Evolutionary conservation across 2,888 invertebrate genomes (phyloP), one percentile per base, ranked within the genome.

Genomic region (Thecophora atra): DNA sequence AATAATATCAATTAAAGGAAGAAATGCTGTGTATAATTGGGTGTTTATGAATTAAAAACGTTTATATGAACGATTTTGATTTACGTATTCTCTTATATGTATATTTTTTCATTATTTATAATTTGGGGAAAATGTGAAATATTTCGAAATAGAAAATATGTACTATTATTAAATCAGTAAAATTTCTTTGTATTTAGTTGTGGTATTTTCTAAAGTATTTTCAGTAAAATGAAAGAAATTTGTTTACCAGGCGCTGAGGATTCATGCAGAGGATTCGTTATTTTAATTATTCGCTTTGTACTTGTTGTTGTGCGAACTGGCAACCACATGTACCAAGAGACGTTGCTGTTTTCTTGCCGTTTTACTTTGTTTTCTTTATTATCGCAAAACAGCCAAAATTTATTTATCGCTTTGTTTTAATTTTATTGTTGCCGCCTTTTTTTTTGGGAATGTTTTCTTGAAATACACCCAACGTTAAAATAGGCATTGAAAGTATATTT

Each of bases 181-280:
- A 54, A 54, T 54, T n/a, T 21, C 21, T n/a, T 54, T 21, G 21
- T 54, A 8, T 54, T 54, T 54, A 6, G 19, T 51, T 51, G 17
- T 51, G 19, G 19, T 37, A 6, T 37, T 37, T 1, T 8, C 37
- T 6, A 37, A 37, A 37, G 37, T 37, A 37, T 37, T 37, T 37
- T 11, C 21, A 42, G 7, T 63, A 44, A 37, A 60, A 63, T 30
- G 51, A 42, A n/a, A 71, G 65, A 64, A 71, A 71, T 71, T 71
- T 71, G 42, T 51, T 54, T 71, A 64, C 71, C 71, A 71, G 65
- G 63, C 63, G 52, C 19, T 63, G n/a, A 71, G 71, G 11, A 71
- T 54, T 71, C 21, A 3, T 52, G 21, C 13, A 21, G 37, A 58
- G 60, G 21, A 44, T 19, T 21, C 65, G 3, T 17, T 65, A 26